phyloP scores from a whole-genome alignment of 30 jellyfish, hydroid and myxozoan genomes.

The Pseudorhiza aurosa region DNA sequence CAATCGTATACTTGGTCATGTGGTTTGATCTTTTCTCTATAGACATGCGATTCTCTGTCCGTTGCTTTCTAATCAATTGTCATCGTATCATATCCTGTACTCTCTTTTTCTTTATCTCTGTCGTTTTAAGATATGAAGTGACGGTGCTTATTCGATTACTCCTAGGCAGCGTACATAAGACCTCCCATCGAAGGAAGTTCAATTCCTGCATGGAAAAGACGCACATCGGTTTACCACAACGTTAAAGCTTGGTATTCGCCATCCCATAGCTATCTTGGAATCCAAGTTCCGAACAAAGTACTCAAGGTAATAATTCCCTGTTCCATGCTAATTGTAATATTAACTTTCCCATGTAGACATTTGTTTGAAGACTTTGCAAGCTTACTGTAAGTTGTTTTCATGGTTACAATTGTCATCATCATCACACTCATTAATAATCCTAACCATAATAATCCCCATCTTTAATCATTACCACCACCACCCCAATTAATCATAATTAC shows the following conservation, averaged over 20 bases:
- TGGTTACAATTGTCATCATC: neutral
- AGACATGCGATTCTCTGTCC: too few relatives aligned
- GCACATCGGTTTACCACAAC: constrained; percentile 6
- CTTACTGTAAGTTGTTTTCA: too few relatives aligned
- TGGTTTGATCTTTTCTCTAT: too few relatives aligned
- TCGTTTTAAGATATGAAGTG: too few relatives aligned
- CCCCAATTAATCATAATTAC: neutral
- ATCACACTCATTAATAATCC: neutral
- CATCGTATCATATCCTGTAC: too few relatives aligned
- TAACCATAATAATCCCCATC: neutral
- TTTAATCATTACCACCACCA: neutral
- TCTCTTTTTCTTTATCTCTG: too few relatives aligned
- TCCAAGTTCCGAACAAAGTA: constrained; percentile 31
- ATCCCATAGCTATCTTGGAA: constrained; percentile 72
- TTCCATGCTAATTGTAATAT: neutral
- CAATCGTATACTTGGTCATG: too few relatives aligned
- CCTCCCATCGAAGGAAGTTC: constrained; percentile 21
- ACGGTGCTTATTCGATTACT: neutral
- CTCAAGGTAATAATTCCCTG: constrained; percentile 43
- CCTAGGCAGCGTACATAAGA: constrained; percentile 40
- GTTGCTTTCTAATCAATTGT: too few relatives aligned
- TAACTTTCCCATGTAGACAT: too few relatives aligned
- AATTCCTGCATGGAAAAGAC: constrained; percentile 1
- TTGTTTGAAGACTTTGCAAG: neutral
- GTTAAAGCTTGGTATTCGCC: constrained; percentile 92